Evolutionary conservation across 2,113 vertebrate genomes (phyloP), one percentile per base, ranked within the genome.

Genomic region (Anoura caudifer): DNA sequence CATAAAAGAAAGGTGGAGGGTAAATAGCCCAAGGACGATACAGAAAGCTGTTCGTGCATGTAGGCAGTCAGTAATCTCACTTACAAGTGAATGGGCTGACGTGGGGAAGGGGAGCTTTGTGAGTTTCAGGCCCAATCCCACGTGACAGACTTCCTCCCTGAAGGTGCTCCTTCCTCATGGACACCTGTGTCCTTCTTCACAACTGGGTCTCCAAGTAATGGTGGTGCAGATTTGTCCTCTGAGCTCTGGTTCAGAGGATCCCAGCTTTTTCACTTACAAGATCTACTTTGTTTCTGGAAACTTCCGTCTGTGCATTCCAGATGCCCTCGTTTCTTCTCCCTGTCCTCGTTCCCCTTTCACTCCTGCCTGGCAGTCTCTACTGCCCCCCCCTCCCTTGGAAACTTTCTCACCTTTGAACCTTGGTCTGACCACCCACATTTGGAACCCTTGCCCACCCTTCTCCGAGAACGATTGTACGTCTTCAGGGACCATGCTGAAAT

Each of bases 41-140:
- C 72, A 77, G 73, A 96, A 96, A 96, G 93, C 47, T 91, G 88
- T 86, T 14, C 95, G 84, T 83, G 81, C 43, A 59, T 3, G 14
- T 90, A 41, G 72, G 59, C 84, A 65, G 73, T 87, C 93, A 95
- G 82, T 88, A 80, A 95, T 98, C 95, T 92, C 96, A 97, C 24
- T 97, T 92, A 65, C 95, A 81, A 97, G 95, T 75, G 94, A 87
- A 77, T 75, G 75, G 92, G 69, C 67, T 91, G 94, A 76, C 73
- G 0, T 2, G 91, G 95, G 20, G 70, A 36, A 63, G 95, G 43
- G 33, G 45, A 86, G 77, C 45, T 86, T 67, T 83, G 84, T 28
- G 82, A 97, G 77, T 94, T 95, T 6, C 75, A 87, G 89, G 95
- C 85, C 96, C 73, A 87, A 91, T 67, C 38, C 59, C 33, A 13